A percentile compares a stretch with the other conserved stretches of the same genome.
These are phyloP conservation scores for Hecatera dysodea DNA, from an alignment of 2,888 invertebrate species.

Conservation along the genomic window DNA sequence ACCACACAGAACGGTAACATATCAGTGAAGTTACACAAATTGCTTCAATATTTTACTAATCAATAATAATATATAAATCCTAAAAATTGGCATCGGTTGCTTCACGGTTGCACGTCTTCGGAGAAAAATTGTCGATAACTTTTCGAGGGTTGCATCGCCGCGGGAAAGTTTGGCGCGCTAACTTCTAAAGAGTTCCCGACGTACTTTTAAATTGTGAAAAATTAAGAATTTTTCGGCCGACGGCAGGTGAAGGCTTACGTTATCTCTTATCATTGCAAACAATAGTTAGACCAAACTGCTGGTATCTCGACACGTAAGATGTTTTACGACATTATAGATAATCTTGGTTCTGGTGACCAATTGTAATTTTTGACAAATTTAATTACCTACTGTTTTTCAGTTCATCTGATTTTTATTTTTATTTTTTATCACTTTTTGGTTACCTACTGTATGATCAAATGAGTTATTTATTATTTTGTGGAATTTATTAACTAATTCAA, in stretches of 20 bases:
- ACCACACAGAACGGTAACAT: conserved; percentile 70
- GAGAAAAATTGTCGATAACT: conserved; percentile 69
- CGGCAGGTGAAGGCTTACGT: conserved; percentile 64
- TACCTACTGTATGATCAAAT: no score
- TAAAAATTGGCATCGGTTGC: conserved; percentile 63
- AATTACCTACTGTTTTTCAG: background rate
- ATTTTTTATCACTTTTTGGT: background rate
- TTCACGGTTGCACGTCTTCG: conserved; percentile 58
- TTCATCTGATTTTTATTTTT: background rate
- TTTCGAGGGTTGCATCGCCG: conserved; percentile 63
- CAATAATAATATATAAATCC: conserved; percentile 34
- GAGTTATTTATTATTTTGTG: background rate
- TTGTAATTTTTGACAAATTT: conserved; percentile 6
- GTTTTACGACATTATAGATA: conserved; percentile 60
- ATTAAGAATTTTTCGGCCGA: conserved; percentile 62
- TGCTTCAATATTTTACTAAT: conserved; percentile 50
- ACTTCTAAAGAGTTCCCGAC: conserved; percentile 52
- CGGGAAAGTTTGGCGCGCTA: conserved; percentile 53
- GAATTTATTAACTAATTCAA: background rate
- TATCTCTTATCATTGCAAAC: conserved; percentile 81
- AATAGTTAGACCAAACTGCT: conserved; percentile 74
- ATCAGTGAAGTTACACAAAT: conserved; percentile 63
- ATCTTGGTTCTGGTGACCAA: conserved; percentile 54
- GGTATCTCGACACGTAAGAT: conserved; percentile 65
- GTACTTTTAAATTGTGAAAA: conserved; percentile 61